Evolutionary conservation across 1,140 invertebrate genomes (phyloP).

Genomic region (Bicyclus anynana): DNA sequence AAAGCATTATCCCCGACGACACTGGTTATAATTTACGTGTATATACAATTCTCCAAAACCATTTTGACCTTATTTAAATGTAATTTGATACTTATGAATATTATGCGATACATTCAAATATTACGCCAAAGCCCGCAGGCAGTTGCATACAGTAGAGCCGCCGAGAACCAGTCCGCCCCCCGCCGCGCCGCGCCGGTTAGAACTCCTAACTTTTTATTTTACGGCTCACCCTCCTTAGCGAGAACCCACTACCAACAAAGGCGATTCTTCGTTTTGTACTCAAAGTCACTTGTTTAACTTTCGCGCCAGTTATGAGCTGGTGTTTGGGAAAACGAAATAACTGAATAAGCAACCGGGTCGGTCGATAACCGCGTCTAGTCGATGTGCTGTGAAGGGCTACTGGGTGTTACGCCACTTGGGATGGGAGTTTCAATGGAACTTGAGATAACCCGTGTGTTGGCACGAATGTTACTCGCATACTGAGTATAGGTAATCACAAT

Average conservation of each 20-base stretch:
- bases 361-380: neutral
- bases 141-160: conserved; percentile 41
- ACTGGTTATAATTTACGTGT: too few species aligned
- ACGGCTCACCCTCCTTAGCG: conserved; percentile 63
- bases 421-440: too few species aligned
- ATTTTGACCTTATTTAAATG: too few species aligned
- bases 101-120: too few species aligned
- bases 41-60: too few species aligned
- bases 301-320: conserved; percentile 20
- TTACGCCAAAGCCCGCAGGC: neutral
- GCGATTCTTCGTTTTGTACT: conserved; percentile 26
- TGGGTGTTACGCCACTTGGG: too few species aligned
- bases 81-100: too few species aligned
- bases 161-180: conserved; percentile 61
- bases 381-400: neutral
- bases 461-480: too few species aligned
- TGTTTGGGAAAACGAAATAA: conserved; percentile 20
- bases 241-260: conserved; percentile 44
- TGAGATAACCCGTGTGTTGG: too few species aligned
- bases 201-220: conserved; percentile 71
- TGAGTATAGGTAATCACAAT: too few species aligned
- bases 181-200: conserved; percentile 65
- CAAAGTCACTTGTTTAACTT: conserved; percentile 28
- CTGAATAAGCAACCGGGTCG: neutral
- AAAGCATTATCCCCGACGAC: too few species aligned